Base-by-base conservation (phyloP, 2,797 vertebrate genomes). In the Delichon dasypus region DNA sequence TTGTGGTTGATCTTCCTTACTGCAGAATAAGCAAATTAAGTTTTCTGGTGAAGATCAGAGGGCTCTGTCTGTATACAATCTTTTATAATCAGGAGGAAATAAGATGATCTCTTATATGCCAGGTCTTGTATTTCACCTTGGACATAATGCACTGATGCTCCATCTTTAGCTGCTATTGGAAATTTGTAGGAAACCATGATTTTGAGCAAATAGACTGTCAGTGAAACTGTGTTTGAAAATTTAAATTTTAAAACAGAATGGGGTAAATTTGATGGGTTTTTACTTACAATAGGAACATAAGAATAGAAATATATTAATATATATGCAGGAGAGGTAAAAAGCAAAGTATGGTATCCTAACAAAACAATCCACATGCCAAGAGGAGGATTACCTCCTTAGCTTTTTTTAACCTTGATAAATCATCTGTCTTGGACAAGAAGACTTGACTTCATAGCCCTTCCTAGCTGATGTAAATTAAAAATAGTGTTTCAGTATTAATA, bases 391-490 rank as follows among this genome's bases (percentile, higher is more conserved):
- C 9, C 88, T 74, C 42, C 53, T 81, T 74, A 40, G 4, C 18
- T 42, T 42, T 10, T 75, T 88, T 84, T 57, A 7, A 27, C 26
- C 53, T 88, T 82, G 23, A 13, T 51, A 48, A 55, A 85, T 71
- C 53, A 54, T 9, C 15, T 68, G 9, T 76, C n/a, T 75, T 38
- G 9, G 21, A 51, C 16, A 40, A 50, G 48, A 58, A 40, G 9
- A 57, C 15, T 62, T 81, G 58, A 40, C 22, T 89, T 91, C 50
- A 16, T 76, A 67, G 18, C 4, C 11, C 32, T 78, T 87, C 44
- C 32, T 78, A 48, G 26, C 12, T 79, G 16, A 70, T 66, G 53
- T 61, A 76, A 82, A 45, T 72, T 79, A 23, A 80, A 94, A 91
- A 58, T 19, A 48, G 5, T 16, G 5, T 83, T 85, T 14, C 16